phyloP scores from a whole-genome alignment of 2,113 vertebrate genomes.

The Dicrurus megarhynchus region DNA sequence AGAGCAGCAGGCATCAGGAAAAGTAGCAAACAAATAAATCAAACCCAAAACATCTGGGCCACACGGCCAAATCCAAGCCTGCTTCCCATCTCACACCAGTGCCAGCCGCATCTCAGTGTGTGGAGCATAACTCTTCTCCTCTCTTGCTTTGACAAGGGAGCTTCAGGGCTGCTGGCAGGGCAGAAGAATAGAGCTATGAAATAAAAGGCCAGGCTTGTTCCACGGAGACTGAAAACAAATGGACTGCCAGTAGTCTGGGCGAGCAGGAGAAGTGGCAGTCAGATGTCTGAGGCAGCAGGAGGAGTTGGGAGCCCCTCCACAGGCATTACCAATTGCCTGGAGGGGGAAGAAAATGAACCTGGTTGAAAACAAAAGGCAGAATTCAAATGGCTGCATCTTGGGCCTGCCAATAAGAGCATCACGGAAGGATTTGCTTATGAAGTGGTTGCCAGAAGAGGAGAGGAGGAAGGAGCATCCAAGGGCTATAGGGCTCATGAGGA shows the following conservation, averaged over 20 bases:
- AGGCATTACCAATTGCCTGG: not conserved
- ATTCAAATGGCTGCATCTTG: not conserved
- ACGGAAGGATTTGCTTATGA: not conserved
- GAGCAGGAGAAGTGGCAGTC: not conserved
- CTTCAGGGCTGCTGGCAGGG: not conserved
- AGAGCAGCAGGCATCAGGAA: not conserved
- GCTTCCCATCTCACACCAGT: not conserved
- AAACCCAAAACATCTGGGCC: slow-evolving; percentile 1
- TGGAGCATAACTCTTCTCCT: not conserved
- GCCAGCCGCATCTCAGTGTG: not conserved
- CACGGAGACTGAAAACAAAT: not conserved
- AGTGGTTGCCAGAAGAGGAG: not conserved
- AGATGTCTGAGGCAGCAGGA: not conserved
- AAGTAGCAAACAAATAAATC: not conserved
- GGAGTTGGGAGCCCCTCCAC: not conserved
- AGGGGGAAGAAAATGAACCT: not conserved
- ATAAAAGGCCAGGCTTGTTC: not conserved
- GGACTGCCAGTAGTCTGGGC: not conserved
- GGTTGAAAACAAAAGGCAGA: not conserved
- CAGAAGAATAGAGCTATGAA: not conserved
- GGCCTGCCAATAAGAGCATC: not conserved
- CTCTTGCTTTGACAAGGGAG: not conserved
- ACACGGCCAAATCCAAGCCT: not conserved
- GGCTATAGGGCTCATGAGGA: not conserved
- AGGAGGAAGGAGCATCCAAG: not conserved